Evolutionary conservation across 2,888 invertebrate species (phyloP).

Genomic region (Orthosia gracilis): DNA sequence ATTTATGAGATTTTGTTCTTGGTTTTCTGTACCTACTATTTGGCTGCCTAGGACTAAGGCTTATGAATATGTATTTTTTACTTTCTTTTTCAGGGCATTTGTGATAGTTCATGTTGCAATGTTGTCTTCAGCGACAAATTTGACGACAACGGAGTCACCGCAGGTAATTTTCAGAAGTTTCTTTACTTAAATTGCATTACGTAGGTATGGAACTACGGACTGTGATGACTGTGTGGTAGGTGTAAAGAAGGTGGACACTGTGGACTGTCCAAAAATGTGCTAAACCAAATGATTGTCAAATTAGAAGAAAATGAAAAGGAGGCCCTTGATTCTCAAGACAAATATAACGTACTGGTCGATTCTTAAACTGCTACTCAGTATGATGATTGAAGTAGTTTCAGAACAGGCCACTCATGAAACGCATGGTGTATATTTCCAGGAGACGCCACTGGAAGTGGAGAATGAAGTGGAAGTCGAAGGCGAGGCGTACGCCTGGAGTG

Average conservation of each 20-base stretch:
- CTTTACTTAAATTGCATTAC: neutral
- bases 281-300: no score
- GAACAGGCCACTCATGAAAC: constrained; percentile 2
- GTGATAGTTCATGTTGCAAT: constrained; percentile 79
- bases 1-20: constrained; percentile 44
- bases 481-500: constrained; percentile 90
- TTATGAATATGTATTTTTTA: constrained; percentile 29
- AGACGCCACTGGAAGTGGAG: constrained; percentile 14
- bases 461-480: constrained; percentile 18
- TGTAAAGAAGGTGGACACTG: neutral
- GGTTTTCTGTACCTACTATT: constrained; percentile 18
- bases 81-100: constrained; percentile 80
- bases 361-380: neutral
- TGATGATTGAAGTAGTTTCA: neutral
- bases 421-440: constrained; percentile 51
- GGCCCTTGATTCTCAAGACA: neutral
- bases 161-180: constrained; percentile 50
- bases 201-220: neutral
- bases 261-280: no score
- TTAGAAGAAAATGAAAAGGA: neutral
- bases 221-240: no score
- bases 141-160: constrained; percentile 70
- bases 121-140: constrained; percentile 76
- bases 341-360: neutral
- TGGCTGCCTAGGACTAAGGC: neutral